Conservation (phyloP, 2,113 vertebrate genomes). For the Phaethon lepturus region DNA sequence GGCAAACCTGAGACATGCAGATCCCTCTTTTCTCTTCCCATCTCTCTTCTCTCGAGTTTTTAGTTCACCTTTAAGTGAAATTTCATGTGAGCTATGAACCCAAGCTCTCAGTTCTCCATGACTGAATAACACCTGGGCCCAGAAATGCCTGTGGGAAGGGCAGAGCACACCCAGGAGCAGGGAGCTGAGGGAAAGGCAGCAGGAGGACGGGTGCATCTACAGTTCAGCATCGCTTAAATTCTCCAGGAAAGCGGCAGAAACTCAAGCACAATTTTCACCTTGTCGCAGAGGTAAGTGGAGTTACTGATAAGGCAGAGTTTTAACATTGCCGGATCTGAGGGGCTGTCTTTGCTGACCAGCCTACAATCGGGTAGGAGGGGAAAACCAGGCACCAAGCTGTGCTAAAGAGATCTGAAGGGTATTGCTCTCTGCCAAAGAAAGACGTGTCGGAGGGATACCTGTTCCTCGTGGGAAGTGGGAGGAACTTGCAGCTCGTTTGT, state of each 20-base stretch:
- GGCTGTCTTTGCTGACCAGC: neutral
- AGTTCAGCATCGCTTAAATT: neutral
- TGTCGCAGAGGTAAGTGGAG: constrained; percentile 9
- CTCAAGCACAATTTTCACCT: neutral
- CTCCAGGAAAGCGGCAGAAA: neutral
- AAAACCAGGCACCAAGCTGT: neutral
- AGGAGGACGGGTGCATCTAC: neutral
- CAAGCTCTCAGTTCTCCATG: neutral
- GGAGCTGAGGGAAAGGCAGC: neutral
- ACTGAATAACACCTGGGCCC: neutral
- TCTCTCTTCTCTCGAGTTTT: neutral
- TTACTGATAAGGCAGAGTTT: neutral
- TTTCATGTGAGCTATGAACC: neutral
- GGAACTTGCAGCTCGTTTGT: neutral
- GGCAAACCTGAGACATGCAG: neutral
- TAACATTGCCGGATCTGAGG: neutral
- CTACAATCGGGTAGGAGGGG: neutral
- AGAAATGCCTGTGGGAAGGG: neutral
- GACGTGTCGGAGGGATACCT: neutral
- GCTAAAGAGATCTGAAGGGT: neutral
- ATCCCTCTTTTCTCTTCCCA: neutral
- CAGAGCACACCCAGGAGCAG: neutral
- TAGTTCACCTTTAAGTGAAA: neutral
- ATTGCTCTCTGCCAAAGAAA: neutral
- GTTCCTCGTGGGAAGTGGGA: neutral